Percentiles rank a stretch among this genome's conserved stretches.
phyloP scores from a whole-genome alignment of 2,888 invertebrate genomes.

The Drosophila picticornis region DNA sequence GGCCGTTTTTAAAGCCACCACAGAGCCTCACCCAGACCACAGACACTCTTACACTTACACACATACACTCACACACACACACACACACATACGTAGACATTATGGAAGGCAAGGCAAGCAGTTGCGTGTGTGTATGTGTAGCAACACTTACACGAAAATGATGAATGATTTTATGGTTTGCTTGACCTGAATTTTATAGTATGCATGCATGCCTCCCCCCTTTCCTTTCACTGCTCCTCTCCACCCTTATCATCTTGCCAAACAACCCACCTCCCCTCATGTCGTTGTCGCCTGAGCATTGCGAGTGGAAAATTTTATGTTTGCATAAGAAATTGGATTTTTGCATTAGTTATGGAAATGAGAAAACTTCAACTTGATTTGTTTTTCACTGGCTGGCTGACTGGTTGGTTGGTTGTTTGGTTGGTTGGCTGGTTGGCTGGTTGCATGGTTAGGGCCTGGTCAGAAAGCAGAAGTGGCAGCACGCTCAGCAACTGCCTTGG shows the following conservation, averaged over 20 bases:
- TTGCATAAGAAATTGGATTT: slow-evolving; percentile 85
- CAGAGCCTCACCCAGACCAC: slow-evolving; percentile 57
- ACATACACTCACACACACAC: slow-evolving; percentile 14
- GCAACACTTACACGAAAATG: slow-evolving; percentile 82
- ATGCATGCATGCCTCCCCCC: slow-evolving; percentile 66
- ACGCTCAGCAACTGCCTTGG: slow-evolving; percentile 67
- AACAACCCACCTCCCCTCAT: slow-evolving; percentile 22
- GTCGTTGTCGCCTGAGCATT: slow-evolving; percentile 68
- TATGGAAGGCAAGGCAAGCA: slow-evolving; percentile 64
- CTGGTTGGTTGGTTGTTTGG: slow-evolving; percentile 19
- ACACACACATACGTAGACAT: slow-evolving; percentile 27
- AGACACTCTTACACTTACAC: slow-evolving; percentile 30
- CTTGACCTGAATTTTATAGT: slow-evolving; percentile 83
- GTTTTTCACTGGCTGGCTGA: slow-evolving; percentile 67
- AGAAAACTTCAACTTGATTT: slow-evolving; percentile 82
- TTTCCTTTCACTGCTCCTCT: not conserved
- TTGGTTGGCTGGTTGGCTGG: slow-evolving; percentile 19
- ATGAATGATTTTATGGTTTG: slow-evolving; percentile 84
- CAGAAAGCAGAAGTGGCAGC: slow-evolving; percentile 62
- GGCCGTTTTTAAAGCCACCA: slow-evolving; percentile 80
- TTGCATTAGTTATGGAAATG: slow-evolving; percentile 85
- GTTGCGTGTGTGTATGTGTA: slow-evolving; percentile 45
- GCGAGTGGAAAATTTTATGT: slow-evolving; percentile 82
- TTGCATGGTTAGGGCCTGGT: slow-evolving; percentile 51
- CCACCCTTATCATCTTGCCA: slow-evolving; percentile 9